Evolutionary conservation across 2,113 vertebrate genomes (phyloP), one percentile per base, ranked within the genome.

Genomic region (Climacteris rufus): DNA sequence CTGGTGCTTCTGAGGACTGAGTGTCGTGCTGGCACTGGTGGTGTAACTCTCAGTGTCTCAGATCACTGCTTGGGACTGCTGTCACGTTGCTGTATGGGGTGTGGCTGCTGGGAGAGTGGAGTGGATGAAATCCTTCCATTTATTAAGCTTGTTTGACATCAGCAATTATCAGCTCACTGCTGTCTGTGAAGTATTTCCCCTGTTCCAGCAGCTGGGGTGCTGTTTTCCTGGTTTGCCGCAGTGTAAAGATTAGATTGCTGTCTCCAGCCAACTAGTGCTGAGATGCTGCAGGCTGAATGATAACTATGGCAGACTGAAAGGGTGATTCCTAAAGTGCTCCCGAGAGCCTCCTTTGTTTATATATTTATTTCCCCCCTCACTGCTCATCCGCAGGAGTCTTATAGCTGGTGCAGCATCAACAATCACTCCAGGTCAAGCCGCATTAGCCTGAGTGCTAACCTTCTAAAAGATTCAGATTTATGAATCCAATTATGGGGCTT

Each of bases 401-500:
- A 14, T 37, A 90, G 71, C 13, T 61, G 54, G 18, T 40, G 53
- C 60, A 68, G 79, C 72, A 83, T 49, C 85, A 63, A 24, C 64
- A 68, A 69, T 61, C 82, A 42, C 85, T 90, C 75, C 33, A 68
- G 94, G 94, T 96, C 94, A 89, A 83, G 56, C 79, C 0, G 25
- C 64, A 64, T 94, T 82, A 97, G 75, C 63, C 66, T 7, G 71
- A 40, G 59, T 20, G 53, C 89, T 85, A 93, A 74, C 72, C 56
- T 87, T 49, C 69, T 83, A 94, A 84, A 84, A 81, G 86, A 87
- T 91, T 89, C 91, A 92, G 92, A 96, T 93, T 95, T 89, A 91
- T 82, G 52, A 86, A 91, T 94, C 94, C 85, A 96, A 81, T 95
- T 95, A 95, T 10, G 35, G 50, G 54, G 86, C 25, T 93, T 92